A percentile compares a stretch with the other conserved stretches of the same genome.
Conservation (phyloP, 35 echinoderm and acorn worm genomes). For the Apostichopus californicus region DNA sequence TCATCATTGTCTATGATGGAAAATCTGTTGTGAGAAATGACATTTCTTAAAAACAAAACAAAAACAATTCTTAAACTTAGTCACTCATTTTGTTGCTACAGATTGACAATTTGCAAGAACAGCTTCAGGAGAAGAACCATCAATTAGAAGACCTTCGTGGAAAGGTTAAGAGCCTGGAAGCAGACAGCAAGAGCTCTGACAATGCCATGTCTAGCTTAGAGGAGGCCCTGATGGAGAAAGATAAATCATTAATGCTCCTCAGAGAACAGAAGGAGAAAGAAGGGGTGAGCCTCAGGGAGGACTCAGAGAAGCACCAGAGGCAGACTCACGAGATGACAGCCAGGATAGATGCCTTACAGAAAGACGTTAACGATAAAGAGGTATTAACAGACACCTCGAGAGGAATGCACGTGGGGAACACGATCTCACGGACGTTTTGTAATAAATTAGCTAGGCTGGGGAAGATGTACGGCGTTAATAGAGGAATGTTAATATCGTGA, state of each 20-base stretch:
- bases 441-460: too few relatives aligned
- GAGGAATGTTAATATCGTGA: too few relatives aligned
- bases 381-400: conserved; percentile 5
- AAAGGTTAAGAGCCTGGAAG: conserved; percentile 69
- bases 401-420: too few relatives aligned
- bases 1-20: too few relatives aligned
- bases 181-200: conserved; percentile 87
- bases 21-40: too few relatives aligned
- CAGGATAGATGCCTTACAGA: conserved; percentile 66
- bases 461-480: too few relatives aligned
- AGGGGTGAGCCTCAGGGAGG: conserved; percentile 66
- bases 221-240: conserved; percentile 94
- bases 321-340: conserved; percentile 71
- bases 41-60: too few relatives aligned
- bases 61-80: neutral
- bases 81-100: conserved; percentile 19
- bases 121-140: conserved; percentile 78
- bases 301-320: conserved; percentile 56
- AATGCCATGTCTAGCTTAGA: conserved; percentile 96
- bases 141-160: conserved; percentile 49
- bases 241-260: conserved; percentile 55
- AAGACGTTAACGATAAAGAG: conserved; percentile 84
- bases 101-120: conserved; percentile 96
- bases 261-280: conserved; percentile 70
- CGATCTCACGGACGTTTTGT: too few relatives aligned